These are phyloP conservation scores for Beroe ovata DNA, from an alignment of 37 sponge, comb jelly and placozoan genomes.

Conservation along the genomic window DNA sequence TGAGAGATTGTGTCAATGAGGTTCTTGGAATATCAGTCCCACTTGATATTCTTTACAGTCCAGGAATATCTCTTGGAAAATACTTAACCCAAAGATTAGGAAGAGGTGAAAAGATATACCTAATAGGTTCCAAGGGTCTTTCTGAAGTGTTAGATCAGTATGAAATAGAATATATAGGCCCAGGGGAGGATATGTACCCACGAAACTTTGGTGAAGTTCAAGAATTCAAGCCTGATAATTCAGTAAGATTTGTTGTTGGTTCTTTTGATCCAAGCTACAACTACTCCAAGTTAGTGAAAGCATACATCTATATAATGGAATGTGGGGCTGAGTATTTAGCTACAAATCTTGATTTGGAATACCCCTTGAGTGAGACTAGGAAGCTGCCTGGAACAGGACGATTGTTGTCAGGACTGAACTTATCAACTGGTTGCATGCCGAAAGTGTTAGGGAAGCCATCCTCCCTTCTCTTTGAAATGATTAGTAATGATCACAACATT, in stretches of 20 bases:
- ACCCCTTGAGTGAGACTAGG: conserved; percentile 17
- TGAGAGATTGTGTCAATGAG: background rate
- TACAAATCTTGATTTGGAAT: conserved; percentile 16
- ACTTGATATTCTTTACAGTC: background rate
- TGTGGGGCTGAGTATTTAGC: conserved; percentile 61
- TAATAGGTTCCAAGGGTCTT: conserved; percentile 63
- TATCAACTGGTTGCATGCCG: background rate
- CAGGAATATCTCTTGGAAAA: conserved; percentile 16
- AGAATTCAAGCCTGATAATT: conserved; percentile 7
- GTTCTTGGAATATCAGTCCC: conserved; percentile 9
- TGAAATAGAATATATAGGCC: conserved; percentile 8
- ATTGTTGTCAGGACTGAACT: conserved; percentile 30
- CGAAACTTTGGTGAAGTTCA: conserved; percentile 14
- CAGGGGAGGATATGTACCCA: conserved; percentile 21
- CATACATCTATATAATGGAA: conserved; percentile 61
- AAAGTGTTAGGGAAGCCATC: conserved; percentile 67
- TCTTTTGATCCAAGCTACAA: conserved; percentile 37
- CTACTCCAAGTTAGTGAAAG: conserved; percentile 63
- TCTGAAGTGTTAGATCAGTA: background rate
- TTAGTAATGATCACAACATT: conserved; percentile 5
- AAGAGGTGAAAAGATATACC: conserved; percentile 44
- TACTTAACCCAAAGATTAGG: conserved; percentile 46
- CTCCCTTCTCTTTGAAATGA: conserved; percentile 40
- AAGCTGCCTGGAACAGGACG: conserved; percentile 38
- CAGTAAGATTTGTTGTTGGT: conserved; percentile 41